These are phyloP conservation scores for Hemicordylus capensis DNA, from an alignment of 2,113 vertebrate species.

Conservation along the genomic window DNA sequence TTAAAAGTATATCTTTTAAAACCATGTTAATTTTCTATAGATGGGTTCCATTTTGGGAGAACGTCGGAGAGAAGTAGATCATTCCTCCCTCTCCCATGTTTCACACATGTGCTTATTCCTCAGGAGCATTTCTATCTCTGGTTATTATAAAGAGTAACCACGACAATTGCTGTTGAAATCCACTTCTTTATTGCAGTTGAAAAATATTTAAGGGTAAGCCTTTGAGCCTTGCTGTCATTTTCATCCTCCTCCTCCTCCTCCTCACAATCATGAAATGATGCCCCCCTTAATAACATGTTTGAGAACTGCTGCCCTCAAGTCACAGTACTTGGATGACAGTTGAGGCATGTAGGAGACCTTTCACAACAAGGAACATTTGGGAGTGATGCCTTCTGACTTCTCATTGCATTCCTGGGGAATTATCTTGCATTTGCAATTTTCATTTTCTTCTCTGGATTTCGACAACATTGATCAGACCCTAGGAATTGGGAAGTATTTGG, in stretches of 20 bases:
- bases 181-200: neutral
- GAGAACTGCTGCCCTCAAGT: too few species aligned
- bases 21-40: too few species aligned
- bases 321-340: neutral
- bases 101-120: neutral
- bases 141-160: too few species aligned
- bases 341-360: neutral
- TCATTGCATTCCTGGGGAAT: neutral
- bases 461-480: too few species aligned
- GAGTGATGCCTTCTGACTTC: neutral
- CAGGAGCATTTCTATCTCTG: neutral
- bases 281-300: neutral
- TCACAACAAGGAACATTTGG: neutral
- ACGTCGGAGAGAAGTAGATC: too few species aligned
- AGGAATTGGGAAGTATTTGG: neutral
- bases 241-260: neutral
- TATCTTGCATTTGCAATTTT: neutral
- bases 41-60: too few species aligned
- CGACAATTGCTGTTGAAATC: neutral
- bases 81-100: neutral
- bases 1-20: too few species aligned
- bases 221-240: neutral
- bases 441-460: neutral
- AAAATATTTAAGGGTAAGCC: neutral
- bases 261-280: neutral